A percentile compares a stretch with the other conserved stretches of the same genome.
phyloP scores from a whole-genome alignment of 2,888 invertebrate genomes.

The Synergus umbraculus region DNA sequence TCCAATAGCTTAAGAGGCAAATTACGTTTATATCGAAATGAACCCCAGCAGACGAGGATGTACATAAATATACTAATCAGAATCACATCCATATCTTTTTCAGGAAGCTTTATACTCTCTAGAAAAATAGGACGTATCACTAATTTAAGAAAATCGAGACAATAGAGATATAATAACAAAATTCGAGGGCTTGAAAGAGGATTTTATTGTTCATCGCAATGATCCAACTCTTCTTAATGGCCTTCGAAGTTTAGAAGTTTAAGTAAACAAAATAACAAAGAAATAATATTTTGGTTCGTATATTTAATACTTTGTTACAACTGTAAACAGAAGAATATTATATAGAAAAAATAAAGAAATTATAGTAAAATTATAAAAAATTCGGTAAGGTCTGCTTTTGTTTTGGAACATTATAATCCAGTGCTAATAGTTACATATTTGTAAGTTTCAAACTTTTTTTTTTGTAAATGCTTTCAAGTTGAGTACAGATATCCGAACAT shows the following conservation, averaged over 20 bases:
- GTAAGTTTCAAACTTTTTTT: neutral
- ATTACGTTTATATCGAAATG: slow-evolving; percentile 13
- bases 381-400: neutral
- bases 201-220: neutral
- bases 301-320: slow-evolving; percentile 67
- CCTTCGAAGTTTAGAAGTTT: neutral
- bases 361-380: neutral
- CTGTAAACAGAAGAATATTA: slow-evolving; percentile 60
- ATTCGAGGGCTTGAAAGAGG: no score
- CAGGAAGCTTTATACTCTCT: slow-evolving; percentile 30
- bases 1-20: slow-evolving; percentile 40
- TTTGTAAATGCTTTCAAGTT: neutral
- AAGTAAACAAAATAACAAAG: slow-evolving; percentile 7
- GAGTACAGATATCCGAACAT: neutral
- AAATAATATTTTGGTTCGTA: slow-evolving; percentile 53
- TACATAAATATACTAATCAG: slow-evolving; percentile 35
- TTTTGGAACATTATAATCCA: neutral
- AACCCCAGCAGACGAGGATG: slow-evolving; percentile 19
- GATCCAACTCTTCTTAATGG: neutral
- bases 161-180: neutral
- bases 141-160: slow-evolving; percentile 32
- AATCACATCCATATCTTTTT: slow-evolving; percentile 34
- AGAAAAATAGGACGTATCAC: neutral
- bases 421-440: no score
- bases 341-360: slow-evolving; percentile 58